Percentiles rank a stretch among this genome's conserved stretches.
phyloP scores from a whole-genome alignment of 2,888 invertebrate species.

The Capitulum mitella region DNA sequence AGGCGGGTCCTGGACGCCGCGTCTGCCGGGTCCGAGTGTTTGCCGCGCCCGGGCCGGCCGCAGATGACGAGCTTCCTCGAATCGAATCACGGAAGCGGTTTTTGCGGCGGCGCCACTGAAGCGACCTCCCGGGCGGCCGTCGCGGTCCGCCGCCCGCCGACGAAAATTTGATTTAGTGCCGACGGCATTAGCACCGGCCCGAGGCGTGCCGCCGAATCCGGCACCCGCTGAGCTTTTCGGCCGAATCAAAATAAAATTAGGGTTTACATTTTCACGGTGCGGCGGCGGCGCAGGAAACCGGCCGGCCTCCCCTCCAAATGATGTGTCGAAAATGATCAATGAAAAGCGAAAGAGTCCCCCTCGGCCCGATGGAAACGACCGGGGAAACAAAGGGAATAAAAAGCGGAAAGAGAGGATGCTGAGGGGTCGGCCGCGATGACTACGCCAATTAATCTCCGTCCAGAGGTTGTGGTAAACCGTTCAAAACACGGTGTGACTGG shows the following conservation, averaged over 20 bases:
- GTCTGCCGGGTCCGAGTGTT: neutral
- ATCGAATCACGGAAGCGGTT: neutral
- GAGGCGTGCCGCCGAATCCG: neutral
- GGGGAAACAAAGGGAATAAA: conserved; percentile 18
- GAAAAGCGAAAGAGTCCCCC: conserved; percentile 17
- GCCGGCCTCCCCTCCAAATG: neutral
- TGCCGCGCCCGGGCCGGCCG: neutral
- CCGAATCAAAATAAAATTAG: conserved; percentile 22
- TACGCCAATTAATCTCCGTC: neutral
- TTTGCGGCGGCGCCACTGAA: neutral
- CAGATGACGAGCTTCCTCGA: neutral
- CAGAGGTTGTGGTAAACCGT: neutral
- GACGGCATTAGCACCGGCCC: neutral
- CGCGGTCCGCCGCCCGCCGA: neutral
- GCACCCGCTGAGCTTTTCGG: conserved; percentile 10
- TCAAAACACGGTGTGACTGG: neutral
- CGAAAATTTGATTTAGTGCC: neutral
- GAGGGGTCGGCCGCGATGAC: neutral
- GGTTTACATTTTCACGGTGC: conserved; percentile 19
- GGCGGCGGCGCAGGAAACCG: neutral
- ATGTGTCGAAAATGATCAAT: conserved; percentile 24
- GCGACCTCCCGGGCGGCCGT: neutral
- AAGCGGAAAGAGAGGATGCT: conserved; percentile 1
- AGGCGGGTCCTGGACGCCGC: neutral
- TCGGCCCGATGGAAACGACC: neutral